Base-by-base conservation (phyloP, 2,113 vertebrate genomes). In the Paracanthobrama guichenoti region DNA sequence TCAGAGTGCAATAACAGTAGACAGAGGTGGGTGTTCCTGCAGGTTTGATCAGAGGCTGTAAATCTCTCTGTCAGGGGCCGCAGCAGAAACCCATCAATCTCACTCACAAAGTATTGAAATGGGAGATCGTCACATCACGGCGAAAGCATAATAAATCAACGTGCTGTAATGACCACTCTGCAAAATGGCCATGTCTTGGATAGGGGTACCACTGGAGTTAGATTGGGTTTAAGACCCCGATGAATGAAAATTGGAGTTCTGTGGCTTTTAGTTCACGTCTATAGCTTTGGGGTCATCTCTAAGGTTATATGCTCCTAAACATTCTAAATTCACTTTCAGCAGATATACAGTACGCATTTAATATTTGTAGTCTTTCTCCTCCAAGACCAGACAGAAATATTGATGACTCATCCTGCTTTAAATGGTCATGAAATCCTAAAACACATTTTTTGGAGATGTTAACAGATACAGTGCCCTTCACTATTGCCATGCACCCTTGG, bases 21-120 rank as follows among this genome's bases (percentile, higher is more conserved):
- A 81, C 64, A 79, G 48, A 55, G 13, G 66, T 74, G 85, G 50
- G 82, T 80, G 74, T 79, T 71, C 75, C 74, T 79, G 83, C 48
- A 83, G 69, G 78, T 85, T 69, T 81, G 77, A 87, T 87, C 81
- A 85, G 74, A 64, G 75, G 53, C 76, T 67, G 57, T 84, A 86
- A 84, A 84, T 89, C 71, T 86, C 44, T 59, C 81, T 85, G 86
- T 86, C 81, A 85, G 76, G 31, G 26, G 44, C 46, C 28, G 22
- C 59, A 78, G 82, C 16, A 75, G 80, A 28, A 85, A 59, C 69
- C 84, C 72, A 85, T 87, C 86, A 81, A 85, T 89, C 88, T 83
- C 28, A 48, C 79, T 75, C 86, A 35, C 28, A 66, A 48, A 48
- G 86, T 59, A 71, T 78, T 75, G 78, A 87, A 84, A 87, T 85